Conservation (phyloP, 2,888 invertebrate genomes). For the Catonia carolina region DNA sequence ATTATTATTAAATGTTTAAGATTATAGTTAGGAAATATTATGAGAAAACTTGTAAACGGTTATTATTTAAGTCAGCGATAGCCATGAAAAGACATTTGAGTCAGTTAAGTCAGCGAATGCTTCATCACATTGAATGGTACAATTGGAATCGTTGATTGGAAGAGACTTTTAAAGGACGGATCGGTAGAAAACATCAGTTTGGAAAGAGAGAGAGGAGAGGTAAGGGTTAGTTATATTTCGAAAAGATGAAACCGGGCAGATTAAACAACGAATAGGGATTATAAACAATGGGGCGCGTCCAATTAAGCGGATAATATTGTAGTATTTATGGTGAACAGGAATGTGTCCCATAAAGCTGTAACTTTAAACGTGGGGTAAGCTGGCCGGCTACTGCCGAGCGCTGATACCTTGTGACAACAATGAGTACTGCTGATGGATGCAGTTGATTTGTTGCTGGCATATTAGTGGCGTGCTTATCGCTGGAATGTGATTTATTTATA, state of each 20-base stretch:
- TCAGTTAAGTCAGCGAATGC: too few species aligned
- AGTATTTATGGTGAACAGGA: conserved; percentile 7
- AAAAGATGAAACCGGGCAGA: conserved; percentile 5
- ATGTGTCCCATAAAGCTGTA: not conserved
- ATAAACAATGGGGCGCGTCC: conserved; percentile 11
- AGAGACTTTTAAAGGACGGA: too few species aligned
- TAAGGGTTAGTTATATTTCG: conserved; percentile 2
- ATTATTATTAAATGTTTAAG: too few species aligned
- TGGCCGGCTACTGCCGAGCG: not conserved
- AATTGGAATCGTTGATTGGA: too few species aligned
- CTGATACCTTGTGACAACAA: conserved; percentile 1
- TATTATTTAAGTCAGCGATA: too few species aligned
- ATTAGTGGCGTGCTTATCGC: conserved; percentile 13
- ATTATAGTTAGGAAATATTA: too few species aligned
- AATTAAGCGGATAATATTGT: conserved; percentile 11
- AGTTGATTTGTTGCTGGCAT: conserved; percentile 14
- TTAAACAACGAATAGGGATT: conserved; percentile 2
- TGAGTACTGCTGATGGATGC: conserved; percentile 15
- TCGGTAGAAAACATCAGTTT: not conserved
- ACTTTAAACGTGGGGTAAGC: not conserved
- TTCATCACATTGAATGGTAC: too few species aligned
- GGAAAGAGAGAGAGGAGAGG: not conserved
- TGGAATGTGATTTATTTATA: conserved; percentile 6
- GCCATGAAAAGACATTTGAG: too few species aligned
- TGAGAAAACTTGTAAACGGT: too few species aligned